phyloP scores from a whole-genome alignment of 2,797 vertebrate species.

The Neomorphus geoffroyi region DNA sequence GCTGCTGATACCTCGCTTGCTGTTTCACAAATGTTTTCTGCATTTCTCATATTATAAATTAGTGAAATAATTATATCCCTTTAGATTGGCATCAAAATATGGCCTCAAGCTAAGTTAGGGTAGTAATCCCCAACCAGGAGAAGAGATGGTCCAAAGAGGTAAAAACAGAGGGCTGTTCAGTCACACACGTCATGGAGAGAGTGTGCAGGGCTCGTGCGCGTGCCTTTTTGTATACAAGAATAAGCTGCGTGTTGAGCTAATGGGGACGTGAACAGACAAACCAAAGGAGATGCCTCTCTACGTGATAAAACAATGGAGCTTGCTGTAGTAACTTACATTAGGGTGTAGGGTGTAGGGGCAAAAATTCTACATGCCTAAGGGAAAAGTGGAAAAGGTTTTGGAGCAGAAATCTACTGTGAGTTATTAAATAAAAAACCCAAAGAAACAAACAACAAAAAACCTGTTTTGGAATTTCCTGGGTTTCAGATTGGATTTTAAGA shows the following conservation, averaged over 20 bases:
- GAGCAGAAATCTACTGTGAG: not conserved
- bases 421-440: not conserved
- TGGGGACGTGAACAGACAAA: rapidly evolving
- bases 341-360: not conserved
- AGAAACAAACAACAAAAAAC: not conserved
- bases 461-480: not conserved
- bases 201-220: rapidly evolving
- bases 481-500: not conserved
- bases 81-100: not conserved
- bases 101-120: not conserved
- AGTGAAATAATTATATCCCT: not conserved
- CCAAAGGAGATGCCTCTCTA: rapidly evolving
- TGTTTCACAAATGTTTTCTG: not conserved
- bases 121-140: not conserved
- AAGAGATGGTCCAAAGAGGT: not conserved
- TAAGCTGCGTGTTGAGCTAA: not conserved
- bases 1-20: not conserved
- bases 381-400: not conserved
- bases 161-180: not conserved
- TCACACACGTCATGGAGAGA: too few relatives aligned
- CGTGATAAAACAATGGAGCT: not conserved
- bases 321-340: not conserved
- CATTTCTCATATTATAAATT: not conserved
- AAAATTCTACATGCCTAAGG: not conserved
- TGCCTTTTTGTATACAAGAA: not conserved